These are phyloP conservation scores for Drosophila emarginata DNA, from an alignment of 2,888 invertebrate species.

Conservation along the genomic window DNA sequence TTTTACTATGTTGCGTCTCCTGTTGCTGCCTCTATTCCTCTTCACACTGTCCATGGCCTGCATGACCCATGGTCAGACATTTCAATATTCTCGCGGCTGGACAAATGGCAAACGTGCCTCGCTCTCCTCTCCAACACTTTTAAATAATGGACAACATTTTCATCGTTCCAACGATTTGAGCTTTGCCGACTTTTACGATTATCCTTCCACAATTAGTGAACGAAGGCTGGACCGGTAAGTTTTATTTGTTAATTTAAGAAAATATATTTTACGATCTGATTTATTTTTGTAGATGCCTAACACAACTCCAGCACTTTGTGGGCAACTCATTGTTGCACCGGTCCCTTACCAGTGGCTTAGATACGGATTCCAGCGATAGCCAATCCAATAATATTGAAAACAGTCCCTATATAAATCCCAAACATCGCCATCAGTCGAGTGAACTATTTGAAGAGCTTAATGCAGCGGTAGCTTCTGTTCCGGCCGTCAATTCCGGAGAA, in stretches of 20 bases:
- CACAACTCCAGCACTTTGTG: constrained; percentile 76
- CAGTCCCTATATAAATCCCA: constrained; percentile 46
- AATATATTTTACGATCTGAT: neutral
- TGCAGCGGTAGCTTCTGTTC: constrained; percentile 37
- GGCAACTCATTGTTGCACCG: constrained; percentile 71
- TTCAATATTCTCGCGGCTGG: constrained; percentile 91
- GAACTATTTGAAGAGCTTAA: constrained; percentile 77
- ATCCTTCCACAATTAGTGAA: constrained; percentile 68
- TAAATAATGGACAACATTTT: constrained; percentile 52
- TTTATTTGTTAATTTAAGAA: no score
- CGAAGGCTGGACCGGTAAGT: constrained; percentile 78
- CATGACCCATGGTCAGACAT: constrained; percentile 85
- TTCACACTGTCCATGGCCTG: constrained; percentile 77
- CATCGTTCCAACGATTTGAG: constrained; percentile 56
- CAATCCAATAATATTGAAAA: constrained; percentile 57
- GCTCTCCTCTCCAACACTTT: constrained; percentile 49
- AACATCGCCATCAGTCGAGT: constrained; percentile 79
- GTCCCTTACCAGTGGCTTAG: constrained; percentile 50
- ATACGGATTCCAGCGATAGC: constrained; percentile 38
- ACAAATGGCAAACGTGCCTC: constrained; percentile 86
- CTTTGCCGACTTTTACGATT: constrained; percentile 72
- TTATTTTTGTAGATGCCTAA: constrained; percentile 68
- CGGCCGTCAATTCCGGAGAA: constrained; percentile 47
- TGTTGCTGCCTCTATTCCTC: constrained; percentile 69
- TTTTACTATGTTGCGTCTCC: constrained; percentile 65